A percentile compares a stretch with the other conserved stretches of the same genome.
phyloP scores from a whole-genome alignment of 2,113 vertebrate species.

The Grantiella picta region DNA sequence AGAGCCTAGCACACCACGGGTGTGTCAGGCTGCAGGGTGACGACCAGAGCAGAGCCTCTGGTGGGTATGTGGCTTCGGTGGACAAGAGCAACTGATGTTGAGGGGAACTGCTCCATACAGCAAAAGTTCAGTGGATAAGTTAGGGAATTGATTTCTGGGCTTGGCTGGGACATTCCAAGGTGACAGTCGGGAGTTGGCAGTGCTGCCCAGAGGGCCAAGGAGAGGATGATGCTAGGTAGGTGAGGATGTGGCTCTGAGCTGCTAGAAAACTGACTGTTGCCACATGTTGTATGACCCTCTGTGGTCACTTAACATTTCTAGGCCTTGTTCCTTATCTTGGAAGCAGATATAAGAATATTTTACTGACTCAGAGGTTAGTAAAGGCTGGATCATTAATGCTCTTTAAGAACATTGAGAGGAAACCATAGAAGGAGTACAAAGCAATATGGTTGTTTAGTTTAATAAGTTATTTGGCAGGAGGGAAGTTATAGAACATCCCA shows the following conservation, averaged over 20 bases:
- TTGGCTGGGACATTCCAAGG: neutral
- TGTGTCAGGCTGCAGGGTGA: neutral
- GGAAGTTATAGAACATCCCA: neutral
- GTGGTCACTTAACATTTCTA: neutral
- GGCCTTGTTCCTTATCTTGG: neutral
- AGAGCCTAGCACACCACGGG: rapidly evolving
- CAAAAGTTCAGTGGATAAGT: neutral
- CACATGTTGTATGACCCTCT: rapidly evolving
- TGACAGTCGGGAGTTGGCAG: neutral
- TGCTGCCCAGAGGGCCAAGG: neutral
- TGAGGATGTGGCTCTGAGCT: neutral
- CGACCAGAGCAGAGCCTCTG: neutral
- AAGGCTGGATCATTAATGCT: neutral
- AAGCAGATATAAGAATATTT: neutral
- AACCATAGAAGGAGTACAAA: neutral
- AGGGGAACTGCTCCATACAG: neutral
- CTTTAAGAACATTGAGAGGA: neutral
- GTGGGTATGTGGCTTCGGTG: rapidly evolving
- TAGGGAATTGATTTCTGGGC: neutral
- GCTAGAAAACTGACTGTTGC: neutral
- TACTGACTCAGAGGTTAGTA: neutral
- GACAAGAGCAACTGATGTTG: neutral
- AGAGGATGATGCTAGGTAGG: neutral
- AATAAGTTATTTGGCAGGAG: neutral
- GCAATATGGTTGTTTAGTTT: neutral